Percentiles rank a stretch among this genome's conserved stretches.
Conservation (phyloP, 2,888 invertebrate species). For the Drosophila neoperkinsi region DNA sequence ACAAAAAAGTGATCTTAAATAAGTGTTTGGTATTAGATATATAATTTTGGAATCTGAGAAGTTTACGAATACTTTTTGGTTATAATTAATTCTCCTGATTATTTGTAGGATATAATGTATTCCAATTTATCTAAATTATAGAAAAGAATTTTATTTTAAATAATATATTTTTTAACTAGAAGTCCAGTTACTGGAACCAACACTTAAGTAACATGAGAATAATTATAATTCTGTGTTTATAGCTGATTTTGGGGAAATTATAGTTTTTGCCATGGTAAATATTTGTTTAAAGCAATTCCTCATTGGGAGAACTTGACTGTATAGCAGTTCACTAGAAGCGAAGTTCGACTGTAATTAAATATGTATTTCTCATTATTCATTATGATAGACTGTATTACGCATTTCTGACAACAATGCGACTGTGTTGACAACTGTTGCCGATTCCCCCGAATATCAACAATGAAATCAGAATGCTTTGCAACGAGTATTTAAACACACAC, state of each 20-base stretch:
- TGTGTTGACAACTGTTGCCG: slow-evolving; percentile 43
- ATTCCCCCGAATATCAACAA: slow-evolving; percentile 50
- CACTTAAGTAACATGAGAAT: too few species aligned
- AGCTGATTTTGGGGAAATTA: neutral
- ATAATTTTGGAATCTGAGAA: neutral
- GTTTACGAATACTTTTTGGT: neutral
- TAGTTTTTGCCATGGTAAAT: neutral
- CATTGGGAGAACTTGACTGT: neutral
- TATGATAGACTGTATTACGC: slow-evolving; percentile 20
- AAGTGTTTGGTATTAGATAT: neutral
- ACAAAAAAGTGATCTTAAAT: too few species aligned
- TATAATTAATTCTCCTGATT: neutral
- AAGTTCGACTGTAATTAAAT: slow-evolving; percentile 13
- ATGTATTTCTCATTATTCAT: slow-evolving; percentile 14
- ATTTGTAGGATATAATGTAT: neutral
- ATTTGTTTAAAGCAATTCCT: neutral
- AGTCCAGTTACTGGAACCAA: neutral
- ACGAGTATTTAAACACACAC: neutral
- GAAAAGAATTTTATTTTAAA: neutral
- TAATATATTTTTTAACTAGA: neutral
- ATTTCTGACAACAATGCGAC: slow-evolving; percentile 37
- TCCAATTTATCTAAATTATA: neutral
- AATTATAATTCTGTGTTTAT: neutral
- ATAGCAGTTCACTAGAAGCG: neutral
- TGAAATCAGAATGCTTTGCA: slow-evolving; percentile 49